These are phyloP conservation scores for Actias luna DNA, from an alignment of 2,888 invertebrate genomes.

Conservation along the genomic window DNA sequence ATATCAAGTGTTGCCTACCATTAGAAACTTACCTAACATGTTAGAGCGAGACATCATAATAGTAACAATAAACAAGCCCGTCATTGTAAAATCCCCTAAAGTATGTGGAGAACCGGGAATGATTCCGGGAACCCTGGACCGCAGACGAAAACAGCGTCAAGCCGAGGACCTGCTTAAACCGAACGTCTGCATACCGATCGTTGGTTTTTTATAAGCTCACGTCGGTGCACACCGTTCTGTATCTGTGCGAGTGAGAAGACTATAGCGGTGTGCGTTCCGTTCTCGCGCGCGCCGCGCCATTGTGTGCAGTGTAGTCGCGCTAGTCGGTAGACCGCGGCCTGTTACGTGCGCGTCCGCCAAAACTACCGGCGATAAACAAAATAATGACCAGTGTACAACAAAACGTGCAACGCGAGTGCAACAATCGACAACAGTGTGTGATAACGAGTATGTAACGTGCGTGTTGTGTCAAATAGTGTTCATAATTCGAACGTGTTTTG, in stretches of 20 bases:
- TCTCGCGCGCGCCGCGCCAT: slow-evolving; percentile 68
- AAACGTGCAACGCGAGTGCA: slow-evolving; percentile 76
- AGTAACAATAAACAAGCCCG: neutral
- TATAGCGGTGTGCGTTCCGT: slow-evolving; percentile 57
- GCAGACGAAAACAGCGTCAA: slow-evolving; percentile 82
- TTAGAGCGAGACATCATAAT: neutral
- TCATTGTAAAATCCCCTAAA: slow-evolving; percentile 8
- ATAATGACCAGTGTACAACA: slow-evolving; percentile 75
- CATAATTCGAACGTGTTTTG: slow-evolving; percentile 69
- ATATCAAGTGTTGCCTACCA: neutral
- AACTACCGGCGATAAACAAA: slow-evolving; percentile 76
- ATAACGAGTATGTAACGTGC: slow-evolving; percentile 75
- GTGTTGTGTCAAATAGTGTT: slow-evolving; percentile 74
- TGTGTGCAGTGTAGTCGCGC: slow-evolving; percentile 75
- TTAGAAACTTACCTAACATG: neutral
- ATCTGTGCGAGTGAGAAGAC: slow-evolving; percentile 52
- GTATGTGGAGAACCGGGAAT: slow-evolving; percentile 45
- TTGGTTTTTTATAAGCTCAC: slow-evolving; percentile 77
- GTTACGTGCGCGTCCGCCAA: slow-evolving; percentile 56
- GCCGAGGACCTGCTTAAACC: slow-evolving; percentile 80
- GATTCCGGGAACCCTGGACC: slow-evolving; percentile 69
- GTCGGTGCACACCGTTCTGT: slow-evolving; percentile 57
- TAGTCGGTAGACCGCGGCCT: slow-evolving; percentile 56
- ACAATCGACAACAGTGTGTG: slow-evolving; percentile 77
- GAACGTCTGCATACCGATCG: slow-evolving; percentile 82